Evolutionary conservation across 2,797 vertebrate species (phyloP), one percentile per base, ranked within the genome.

Genomic region (Telmatherina bonti): DNA sequence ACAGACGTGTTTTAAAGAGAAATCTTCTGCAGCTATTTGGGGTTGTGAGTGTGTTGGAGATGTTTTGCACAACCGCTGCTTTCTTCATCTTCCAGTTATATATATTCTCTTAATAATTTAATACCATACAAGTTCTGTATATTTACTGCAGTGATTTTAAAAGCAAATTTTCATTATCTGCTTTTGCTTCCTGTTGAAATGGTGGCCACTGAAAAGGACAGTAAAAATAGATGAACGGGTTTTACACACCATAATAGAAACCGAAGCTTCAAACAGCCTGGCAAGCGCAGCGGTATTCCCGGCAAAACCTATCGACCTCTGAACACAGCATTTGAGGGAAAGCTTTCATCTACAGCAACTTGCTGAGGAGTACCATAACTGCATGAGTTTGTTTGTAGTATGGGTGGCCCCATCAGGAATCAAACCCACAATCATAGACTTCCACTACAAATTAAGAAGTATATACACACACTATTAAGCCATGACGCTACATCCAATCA

Each of bases 161-260:
- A 18, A 1, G 22, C 10, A 31, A 27, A 16, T 64, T 62, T 66
- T 68, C 58, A 51, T 53, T 30, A 73, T 74, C 77, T 64, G 62
- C 71, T 84, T 83, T 35, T 47, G 56, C 68, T n/a, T 70, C 30
- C 33, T 60, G 67, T 75, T 63, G 63, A 62, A 83, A 54, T 33
- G 36, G 53, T 52, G 33, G 54, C 78, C 72, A 81, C 71, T 31
- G 67, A 79, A 65, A 76, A 71, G 66, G 54, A 88, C 53, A 55
- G 70, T 81, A 92, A 90, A 93, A 92, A 90, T 87, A 92, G 88
- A 93, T 85, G 70, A 84, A 88, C 79, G 85, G 70, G 54, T 88
- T 90, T 85, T 45, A 78, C 66, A 66, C 77, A 76, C 87, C 81
- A 87, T 85, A 82, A 90, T 87, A 93, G 78, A 90, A 92, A 78